Conservation (phyloP, 2,113 vertebrate genomes). For the Eonycteris spelaea region DNA sequence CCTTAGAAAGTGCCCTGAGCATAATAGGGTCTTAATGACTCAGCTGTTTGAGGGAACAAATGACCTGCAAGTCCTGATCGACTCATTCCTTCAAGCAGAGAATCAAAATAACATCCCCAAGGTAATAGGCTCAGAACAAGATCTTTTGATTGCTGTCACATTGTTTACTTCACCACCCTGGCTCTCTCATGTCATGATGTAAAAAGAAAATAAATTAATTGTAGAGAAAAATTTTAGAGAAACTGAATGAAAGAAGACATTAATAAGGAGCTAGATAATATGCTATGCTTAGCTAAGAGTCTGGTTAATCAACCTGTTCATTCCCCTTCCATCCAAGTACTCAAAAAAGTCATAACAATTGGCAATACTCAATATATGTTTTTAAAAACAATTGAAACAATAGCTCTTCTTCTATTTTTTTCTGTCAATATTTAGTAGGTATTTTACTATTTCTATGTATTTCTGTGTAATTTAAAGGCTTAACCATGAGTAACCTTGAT, state of each 20-base stretch:
- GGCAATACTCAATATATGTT: neutral
- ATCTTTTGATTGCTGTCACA: neutral
- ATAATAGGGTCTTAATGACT: neutral
- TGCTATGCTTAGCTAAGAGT: neutral
- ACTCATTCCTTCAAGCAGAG: neutral
- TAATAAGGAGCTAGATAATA: neutral
- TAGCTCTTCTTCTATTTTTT: neutral
- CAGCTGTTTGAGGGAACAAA: neutral
- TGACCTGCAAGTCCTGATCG: neutral
- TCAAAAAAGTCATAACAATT: neutral
- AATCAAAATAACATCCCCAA: neutral
- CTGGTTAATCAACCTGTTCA: neutral
- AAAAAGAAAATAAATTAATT: neutral
- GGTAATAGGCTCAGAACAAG: neutral
- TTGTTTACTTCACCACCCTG: neutral
- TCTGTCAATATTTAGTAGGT: neutral
- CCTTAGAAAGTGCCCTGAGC: neutral
- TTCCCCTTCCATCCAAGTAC: neutral
- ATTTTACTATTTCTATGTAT: neutral
- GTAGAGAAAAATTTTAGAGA: neutral
- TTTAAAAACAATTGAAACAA: neutral
- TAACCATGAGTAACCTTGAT: neutral
- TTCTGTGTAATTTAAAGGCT: neutral
- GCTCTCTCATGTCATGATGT: neutral
- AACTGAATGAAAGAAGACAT: neutral